Conservation (phyloP, 2,113 vertebrate genomes). For the Phodopus roborovskii region DNA sequence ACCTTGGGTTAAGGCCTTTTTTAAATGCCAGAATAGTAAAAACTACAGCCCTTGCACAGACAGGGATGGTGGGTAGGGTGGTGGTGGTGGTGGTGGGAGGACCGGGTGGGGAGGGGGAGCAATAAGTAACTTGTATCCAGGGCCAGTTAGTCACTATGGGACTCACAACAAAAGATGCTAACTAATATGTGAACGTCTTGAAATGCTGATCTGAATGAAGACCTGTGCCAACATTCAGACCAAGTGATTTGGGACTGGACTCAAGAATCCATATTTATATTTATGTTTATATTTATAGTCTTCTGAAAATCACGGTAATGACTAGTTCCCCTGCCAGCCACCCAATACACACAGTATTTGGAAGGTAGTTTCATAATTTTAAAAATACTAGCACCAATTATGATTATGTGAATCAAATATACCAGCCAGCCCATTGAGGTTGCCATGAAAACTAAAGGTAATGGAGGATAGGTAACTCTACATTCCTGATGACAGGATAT, state of each 20-base stretch:
- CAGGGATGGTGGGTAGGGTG: too few relatives aligned
- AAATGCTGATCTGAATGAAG: background rate
- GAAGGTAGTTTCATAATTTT: background rate
- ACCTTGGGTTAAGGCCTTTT: background rate
- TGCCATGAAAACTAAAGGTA: background rate
- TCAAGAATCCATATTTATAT: background rate
- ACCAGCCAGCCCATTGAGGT: background rate
- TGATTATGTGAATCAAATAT: background rate
- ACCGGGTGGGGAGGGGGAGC: too few relatives aligned
- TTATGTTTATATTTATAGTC: too few relatives aligned
- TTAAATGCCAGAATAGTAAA: background rate
- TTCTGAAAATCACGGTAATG: background rate
- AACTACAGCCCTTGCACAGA: background rate
- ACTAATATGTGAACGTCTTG: background rate
- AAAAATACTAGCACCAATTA: constrained; percentile 14
- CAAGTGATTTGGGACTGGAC: background rate
- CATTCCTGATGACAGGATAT: background rate
- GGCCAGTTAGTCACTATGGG: background rate
- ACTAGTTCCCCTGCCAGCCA: background rate
- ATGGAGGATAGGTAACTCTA: background rate
- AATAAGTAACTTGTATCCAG: background rate
- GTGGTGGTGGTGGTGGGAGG: too few relatives aligned
- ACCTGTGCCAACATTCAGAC: background rate
- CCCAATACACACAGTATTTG: background rate
- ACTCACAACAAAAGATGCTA: background rate